Evolutionary conservation across 1,140 invertebrate genomes (phyloP).

Genomic region (Octopus sinensis): DNA sequence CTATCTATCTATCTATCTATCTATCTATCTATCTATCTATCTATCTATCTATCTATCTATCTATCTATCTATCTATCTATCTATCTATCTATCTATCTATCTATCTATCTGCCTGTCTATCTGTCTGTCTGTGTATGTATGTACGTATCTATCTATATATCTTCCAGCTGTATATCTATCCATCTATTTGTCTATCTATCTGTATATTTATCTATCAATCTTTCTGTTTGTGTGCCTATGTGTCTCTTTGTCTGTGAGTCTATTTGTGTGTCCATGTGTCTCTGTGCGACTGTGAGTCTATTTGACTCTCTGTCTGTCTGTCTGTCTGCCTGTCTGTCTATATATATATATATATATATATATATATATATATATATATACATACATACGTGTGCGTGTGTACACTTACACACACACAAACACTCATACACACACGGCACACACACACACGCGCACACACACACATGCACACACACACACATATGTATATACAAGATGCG

Average conservation of each 20-base stretch:
- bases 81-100: not conserved
- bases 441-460: not conserved
- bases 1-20: not conserved
- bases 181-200: conserved; percentile 20
- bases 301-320: too few species aligned
- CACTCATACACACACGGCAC: not conserved
- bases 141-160: conserved; percentile 19
- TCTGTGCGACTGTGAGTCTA: too few species aligned
- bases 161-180: conserved; percentile 13
- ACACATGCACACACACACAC: not conserved
- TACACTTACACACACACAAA: not conserved
- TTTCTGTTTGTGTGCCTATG: conserved; percentile 20
- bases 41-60: not conserved
- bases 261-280: not conserved
- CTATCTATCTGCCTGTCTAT: not conserved
- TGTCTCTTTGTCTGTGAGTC: not conserved
- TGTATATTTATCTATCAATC: conserved; percentile 19
- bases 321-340: not conserved
- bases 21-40: not conserved
- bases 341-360: not conserved
- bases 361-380: not conserved
- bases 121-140: conserved; percentile 15
- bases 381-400: not conserved
- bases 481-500: not conserved
- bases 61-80: not conserved